phyloP scores from a whole-genome alignment of 1,140 invertebrate genomes.

The Heliconius eleuchia region DNA sequence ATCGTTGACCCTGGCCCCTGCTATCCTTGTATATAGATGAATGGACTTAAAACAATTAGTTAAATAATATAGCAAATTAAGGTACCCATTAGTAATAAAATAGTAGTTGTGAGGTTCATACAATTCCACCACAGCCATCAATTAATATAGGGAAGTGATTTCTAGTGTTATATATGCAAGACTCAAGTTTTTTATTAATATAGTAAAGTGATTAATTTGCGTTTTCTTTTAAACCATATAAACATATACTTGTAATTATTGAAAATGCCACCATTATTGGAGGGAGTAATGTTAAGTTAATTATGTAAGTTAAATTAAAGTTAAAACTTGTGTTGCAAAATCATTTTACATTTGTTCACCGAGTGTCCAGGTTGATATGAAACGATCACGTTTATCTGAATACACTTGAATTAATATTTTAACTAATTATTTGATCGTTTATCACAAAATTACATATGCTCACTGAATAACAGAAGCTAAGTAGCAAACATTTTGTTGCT shows the following conservation, averaged over 20 bases:
- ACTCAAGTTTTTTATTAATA: background rate
- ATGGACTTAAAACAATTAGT: constrained; percentile 46
- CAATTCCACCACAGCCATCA: background rate
- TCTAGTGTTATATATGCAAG: constrained; percentile 6
- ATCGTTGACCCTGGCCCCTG: constrained; percentile 67
- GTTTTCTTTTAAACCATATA: background rate
- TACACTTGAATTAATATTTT: background rate
- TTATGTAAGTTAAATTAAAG: background rate
- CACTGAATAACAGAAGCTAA: background rate
- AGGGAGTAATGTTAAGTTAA: background rate
- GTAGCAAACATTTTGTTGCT: background rate
- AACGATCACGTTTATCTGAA: background rate
- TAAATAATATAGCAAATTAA: constrained; percentile 27
- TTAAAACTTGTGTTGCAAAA: background rate
- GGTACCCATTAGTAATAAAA: background rate
- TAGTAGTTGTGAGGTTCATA: constrained; percentile 1
- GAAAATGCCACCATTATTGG: background rate
- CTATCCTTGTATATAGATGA: constrained; percentile 59
- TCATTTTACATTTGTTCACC: background rate
- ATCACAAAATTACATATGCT: background rate
- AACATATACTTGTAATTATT: background rate
- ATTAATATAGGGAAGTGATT: background rate
- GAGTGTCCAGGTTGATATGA: background rate
- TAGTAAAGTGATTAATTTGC: background rate
- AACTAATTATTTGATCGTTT: background rate